Base-by-base conservation (phyloP, 2,888 invertebrate species). In the Latrodectus hesperus region DNA sequence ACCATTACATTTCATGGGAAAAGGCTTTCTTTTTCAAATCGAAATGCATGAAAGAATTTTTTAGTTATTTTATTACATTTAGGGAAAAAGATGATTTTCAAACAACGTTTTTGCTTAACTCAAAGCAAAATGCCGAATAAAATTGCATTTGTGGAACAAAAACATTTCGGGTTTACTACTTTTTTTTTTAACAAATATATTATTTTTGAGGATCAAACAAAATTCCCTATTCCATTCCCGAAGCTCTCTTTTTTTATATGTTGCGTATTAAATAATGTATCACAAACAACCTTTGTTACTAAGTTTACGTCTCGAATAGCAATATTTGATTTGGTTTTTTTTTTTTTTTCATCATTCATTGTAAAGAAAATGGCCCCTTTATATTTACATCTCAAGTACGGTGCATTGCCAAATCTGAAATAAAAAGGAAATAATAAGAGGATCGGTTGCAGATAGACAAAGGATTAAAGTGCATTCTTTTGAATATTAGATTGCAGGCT, bases 381-480 rank as follows among this genome's bases (percentile, higher is more conserved):
- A 60, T 60, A 60, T 60, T 60, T 60, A 60, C 60, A 16, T 60
- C 60, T 60, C 60, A 60, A 60, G 60, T 11, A 60, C 14, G 38
- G 38, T 38, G 60, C 60, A 60, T 60, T n/a, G 60, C 38, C 38
- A 38, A 38, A 38, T 38, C 38, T 38, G n/a, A 60, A 16, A 60
- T 60, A 60, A 12, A 60, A 60, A 60, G n/a, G 60, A 16, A 60
- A n/a, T 16, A 11, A n/a, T n/a, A 60, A 60, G 60, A 38, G 38
- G 38, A 38, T 38, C 60, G n/a, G 60, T n/a, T 16, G 60, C 12
- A 60, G n/a, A 60, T 16, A 60, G n/a, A 60, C n/a, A 60, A 60
- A 60, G 60, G 60, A 60, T 60, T 60, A 60, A n/a, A 60, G 60
- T 60, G 16, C n/a, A 60, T 60, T 60, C 60, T 60, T 60, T 60